phyloP scores from a whole-genome alignment of 2,888 invertebrate species.

The Acanthococcus lagerstroemiae region DNA sequence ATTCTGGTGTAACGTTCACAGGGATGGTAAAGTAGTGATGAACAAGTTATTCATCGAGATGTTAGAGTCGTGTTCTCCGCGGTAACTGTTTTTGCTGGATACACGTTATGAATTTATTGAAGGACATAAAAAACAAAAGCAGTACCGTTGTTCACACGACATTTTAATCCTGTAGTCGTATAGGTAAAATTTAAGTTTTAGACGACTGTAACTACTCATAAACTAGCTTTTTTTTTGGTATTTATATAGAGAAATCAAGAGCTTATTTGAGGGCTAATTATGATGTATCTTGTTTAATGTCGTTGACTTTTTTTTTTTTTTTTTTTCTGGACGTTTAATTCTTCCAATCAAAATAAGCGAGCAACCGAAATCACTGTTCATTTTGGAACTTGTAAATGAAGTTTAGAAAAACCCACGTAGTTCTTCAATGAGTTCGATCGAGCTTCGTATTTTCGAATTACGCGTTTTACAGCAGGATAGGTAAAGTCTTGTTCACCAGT shows the following conservation, averaged over 20 bases:
- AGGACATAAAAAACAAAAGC: neutral
- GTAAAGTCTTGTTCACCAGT: too few species aligned
- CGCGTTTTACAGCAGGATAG: too few species aligned
- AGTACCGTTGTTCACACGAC: too few species aligned
- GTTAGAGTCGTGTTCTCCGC: constrained; percentile 62
- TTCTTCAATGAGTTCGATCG: too few species aligned
- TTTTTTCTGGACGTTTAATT: neutral
- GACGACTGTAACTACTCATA: constrained; percentile 11
- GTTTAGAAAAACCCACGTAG: too few species aligned
- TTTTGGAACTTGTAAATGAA: too few species aligned
- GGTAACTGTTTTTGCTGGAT: constrained; percentile 5
- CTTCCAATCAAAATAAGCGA: neutral
- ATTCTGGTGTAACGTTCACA: constrained; percentile 82
- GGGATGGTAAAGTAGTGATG: constrained; percentile 82
- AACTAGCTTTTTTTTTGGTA: neutral
- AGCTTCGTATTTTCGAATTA: too few species aligned
- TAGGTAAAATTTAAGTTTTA: constrained; percentile 14
- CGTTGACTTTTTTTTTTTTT: neutral
- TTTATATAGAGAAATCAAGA: constrained; percentile 10
- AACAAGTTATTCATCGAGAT: constrained; percentile 95
- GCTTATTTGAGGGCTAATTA: constrained; percentile 27
- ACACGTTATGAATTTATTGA: neutral
- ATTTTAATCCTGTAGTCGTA: constrained; percentile 10
- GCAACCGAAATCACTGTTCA: too few species aligned
- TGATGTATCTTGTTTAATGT: constrained; percentile 11